Evolutionary conservation across 2,797 vertebrate species (phyloP).

Genomic region (Anomalospiza imberbis): DNA sequence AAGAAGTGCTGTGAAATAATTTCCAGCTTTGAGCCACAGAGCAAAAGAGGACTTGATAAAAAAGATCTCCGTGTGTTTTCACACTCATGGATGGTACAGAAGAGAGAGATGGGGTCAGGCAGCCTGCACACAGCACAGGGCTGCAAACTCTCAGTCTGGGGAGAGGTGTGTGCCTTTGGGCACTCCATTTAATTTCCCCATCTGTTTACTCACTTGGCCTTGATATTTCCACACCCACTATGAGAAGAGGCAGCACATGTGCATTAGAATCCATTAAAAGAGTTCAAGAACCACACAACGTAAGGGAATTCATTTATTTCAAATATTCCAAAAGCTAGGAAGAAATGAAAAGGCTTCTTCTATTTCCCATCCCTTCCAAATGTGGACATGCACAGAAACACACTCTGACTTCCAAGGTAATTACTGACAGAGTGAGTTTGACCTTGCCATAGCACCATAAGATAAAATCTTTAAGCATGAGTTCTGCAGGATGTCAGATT

Average conservation of each 20-base stretch:
- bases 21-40: not conserved
- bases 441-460: not conserved
- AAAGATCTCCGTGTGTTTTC: not conserved
- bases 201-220: not conserved
- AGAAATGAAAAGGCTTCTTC: not conserved
- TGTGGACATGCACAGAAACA: not conserved
- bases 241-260: not conserved
- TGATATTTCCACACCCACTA: not conserved
- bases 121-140: not conserved
- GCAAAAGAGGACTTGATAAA: not conserved
- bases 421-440: not conserved
- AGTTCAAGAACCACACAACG: not conserved
- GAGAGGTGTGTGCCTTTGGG: not conserved
- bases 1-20: not conserved
- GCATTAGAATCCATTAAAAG: not conserved
- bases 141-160: not conserved
- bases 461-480: not conserved
- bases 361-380: not conserved
- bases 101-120: not conserved
- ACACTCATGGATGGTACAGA: fast-evolving
- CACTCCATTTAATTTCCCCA: not conserved
- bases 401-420: not conserved
- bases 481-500: not conserved
- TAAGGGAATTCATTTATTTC: not conserved
- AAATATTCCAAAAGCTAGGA: not conserved